phyloP scores from a whole-genome alignment of 2,797 vertebrate genomes.

The Anableps anableps region DNA sequence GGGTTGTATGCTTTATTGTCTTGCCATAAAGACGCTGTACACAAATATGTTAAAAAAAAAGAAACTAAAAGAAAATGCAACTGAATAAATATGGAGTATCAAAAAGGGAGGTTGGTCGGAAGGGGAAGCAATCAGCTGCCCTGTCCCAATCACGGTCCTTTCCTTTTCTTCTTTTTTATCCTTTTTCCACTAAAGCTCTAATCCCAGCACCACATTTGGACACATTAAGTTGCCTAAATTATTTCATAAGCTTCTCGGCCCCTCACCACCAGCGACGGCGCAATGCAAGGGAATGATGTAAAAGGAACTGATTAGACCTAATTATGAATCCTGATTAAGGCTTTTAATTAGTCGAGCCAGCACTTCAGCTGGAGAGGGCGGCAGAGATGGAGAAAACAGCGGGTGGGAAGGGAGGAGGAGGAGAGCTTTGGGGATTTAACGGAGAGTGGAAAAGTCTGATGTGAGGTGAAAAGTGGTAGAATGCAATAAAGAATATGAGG shows the following conservation, averaged over 20 bases:
- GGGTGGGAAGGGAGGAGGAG: conserved; percentile 27
- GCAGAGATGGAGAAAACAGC: conserved; percentile 68
- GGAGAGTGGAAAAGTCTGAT: conserved; percentile 33
- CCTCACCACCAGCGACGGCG: conserved; percentile 70
- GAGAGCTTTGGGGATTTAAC: conserved; percentile 12
- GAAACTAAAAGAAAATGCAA: conserved; percentile 2
- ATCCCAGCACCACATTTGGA: conserved; percentile 70
- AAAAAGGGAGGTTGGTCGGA: conserved; percentile 41
- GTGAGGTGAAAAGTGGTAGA: conserved; percentile 16
- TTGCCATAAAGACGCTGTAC: conserved; percentile 37
- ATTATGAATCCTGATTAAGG: conserved; percentile 87
- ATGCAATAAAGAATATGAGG: conserved; percentile 17
- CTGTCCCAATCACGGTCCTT: conserved; percentile 65
- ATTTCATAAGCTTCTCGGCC: conserved; percentile 80
- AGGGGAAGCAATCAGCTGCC: conserved; percentile 68
- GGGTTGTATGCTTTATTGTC: conserved; percentile 14
- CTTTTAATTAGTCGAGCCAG: conserved; percentile 85
- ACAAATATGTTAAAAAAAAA: conserved; percentile 28
- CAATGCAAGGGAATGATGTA: conserved; percentile 81
- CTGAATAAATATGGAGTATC: conserved; percentile 50
- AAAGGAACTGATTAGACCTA: conserved; percentile 85
- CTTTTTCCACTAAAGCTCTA: conserved; percentile 47
- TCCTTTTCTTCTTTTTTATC: conserved; percentile 26
- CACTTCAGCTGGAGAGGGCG: conserved; percentile 80
- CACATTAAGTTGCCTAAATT: conserved; percentile 74